phyloP scores from a whole-genome alignment of 1,140 invertebrate genomes.

The Papilio dardanus region DNA sequence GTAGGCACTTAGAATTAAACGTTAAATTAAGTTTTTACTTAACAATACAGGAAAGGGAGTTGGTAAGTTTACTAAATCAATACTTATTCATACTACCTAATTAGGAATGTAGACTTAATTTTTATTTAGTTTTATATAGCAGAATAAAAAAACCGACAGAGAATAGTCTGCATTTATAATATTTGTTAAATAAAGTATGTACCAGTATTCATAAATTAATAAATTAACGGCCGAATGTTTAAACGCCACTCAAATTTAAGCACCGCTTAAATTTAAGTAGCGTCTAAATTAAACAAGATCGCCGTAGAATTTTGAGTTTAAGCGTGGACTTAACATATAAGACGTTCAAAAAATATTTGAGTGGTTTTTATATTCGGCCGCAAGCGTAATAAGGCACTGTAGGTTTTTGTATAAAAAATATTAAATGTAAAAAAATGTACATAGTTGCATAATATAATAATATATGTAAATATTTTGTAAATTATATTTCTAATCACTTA shows the following conservation, averaged over 20 bases:
- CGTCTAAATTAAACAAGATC: too few species aligned
- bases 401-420: not conserved
- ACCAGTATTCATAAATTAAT: not conserved
- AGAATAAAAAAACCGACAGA: not conserved
- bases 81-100: not conserved
- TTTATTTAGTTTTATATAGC: not conserved
- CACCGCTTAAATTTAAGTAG: too few species aligned
- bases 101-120: not conserved
- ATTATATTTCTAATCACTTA: not conserved
- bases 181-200: not conserved
- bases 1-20: too few species aligned
- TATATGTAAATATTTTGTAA: constrained; percentile 12
- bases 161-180: not conserved
- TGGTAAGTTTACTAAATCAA: not conserved
- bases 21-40: too few species aligned
- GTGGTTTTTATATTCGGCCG: too few species aligned
- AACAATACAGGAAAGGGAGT: not conserved
- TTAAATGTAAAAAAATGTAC: constrained; percentile 1
- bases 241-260: too few species aligned
- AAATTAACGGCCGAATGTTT: too few species aligned
- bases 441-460: not conserved
- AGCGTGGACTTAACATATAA: too few species aligned
- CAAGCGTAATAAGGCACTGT: not conserved
- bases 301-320: too few species aligned
- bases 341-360: not conserved